Conservation (phyloP, 2,888 invertebrate genomes). For the Philereme transversata region DNA sequence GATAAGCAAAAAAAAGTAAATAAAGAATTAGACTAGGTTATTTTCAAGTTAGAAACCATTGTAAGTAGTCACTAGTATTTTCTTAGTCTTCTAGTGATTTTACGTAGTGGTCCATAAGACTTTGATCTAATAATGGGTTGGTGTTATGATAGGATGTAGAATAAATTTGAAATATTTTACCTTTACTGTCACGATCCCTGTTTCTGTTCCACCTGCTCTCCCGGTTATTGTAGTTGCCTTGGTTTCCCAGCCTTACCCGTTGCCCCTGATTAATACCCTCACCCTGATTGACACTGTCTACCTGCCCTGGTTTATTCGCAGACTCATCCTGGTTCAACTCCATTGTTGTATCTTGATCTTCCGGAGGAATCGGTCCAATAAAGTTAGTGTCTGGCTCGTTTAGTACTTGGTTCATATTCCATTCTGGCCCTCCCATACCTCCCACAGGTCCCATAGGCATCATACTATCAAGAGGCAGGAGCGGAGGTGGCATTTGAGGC, state of each 20-base stretch:
- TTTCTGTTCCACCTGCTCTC: conserved; percentile 16
- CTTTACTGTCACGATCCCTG: conserved; percentile 14
- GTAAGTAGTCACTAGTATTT: no score
- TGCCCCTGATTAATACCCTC: neutral
- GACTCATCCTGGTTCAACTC: conserved; percentile 20
- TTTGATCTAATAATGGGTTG: no score
- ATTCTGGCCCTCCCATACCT: neutral
- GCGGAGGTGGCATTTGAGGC: conserved; percentile 5
- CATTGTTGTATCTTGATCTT: conserved; percentile 14
- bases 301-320: neutral
- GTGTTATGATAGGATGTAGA: no score
- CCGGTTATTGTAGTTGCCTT: conserved; percentile 3
- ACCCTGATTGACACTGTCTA: neutral
- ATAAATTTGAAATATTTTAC: neutral
- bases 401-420: conserved; percentile 6
- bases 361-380: conserved; percentile 21
- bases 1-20: no score
- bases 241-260: neutral
- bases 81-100: no score
- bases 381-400: conserved; percentile 3
- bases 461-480: neutral
- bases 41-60: no score
- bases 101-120: no score
- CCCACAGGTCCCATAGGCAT: neutral
- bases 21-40: no score